Base-by-base conservation (phyloP, 2,888 invertebrate species). In the Peribatodes rhomboidaria region DNA sequence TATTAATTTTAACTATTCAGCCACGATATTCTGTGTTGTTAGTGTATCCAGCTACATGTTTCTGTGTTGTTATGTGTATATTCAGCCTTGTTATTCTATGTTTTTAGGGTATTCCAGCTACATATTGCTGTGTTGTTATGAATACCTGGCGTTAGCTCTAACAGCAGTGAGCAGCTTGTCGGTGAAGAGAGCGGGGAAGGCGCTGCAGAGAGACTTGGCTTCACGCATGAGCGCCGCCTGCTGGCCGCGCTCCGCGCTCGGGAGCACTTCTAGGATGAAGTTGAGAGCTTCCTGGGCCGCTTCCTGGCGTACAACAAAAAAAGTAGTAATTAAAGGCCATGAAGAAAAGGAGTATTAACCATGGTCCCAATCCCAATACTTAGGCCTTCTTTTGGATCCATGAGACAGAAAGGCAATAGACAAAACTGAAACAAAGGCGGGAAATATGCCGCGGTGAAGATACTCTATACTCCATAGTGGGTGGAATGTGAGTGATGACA, bases 261-360 rank as follows among this genome's bases (percentile, higher is more conserved):
- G 94, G 73, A 98, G 91, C 75, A 96, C 95, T 81, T 96, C 96
- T 73, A 97, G 94, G 62, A 98, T 96, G 87, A 97, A 98, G 88
- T 96, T 96, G 71, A 98, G 86, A 8, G 97, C 97, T 78, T 96
- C 96, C 81, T 96, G 96, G 0, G 97, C 98, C 65, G 96, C 95
- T 69, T 96, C 96, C 97, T 97, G 75, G 0, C 10, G 14, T 10
- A 13, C 13, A 2, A 47, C 47, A 6, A 14, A 10, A 18, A 10
- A 18, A 18, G 20, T n/a, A 8, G 9, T 1, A 9, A 10, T 46
- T 3, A 1, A 41, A 41, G 14, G 7, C 1, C 16, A 16, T 2
- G 16, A 16, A 2, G 37, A 14, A n/a, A 1, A 8, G n/a, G 1
- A 10, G 33, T n/a, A n/a, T n/a, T n/a, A n/a, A n/a, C n/a, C n/a